Conservation (phyloP, 2,888 invertebrate genomes). For the Rhagium mordax region DNA sequence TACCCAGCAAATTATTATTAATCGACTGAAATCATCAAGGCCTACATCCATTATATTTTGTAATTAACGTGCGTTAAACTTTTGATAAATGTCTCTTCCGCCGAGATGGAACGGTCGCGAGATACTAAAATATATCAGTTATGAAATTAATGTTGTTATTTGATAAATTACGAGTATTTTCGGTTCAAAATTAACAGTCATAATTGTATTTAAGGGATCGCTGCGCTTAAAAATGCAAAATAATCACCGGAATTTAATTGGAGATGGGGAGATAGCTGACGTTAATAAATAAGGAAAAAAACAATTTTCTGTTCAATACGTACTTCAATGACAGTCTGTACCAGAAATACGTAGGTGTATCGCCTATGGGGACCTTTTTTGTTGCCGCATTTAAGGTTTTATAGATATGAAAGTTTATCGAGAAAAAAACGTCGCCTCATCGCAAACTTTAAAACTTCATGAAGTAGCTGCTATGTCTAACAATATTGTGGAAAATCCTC, state of each 20-base stretch:
- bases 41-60: not conserved
- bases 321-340: no score
- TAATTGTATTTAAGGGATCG: not conserved
- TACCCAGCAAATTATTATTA: not conserved
- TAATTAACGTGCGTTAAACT: not conserved
- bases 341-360: no score
- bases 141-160: not conserved
- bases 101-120: not conserved
- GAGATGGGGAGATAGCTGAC: not conserved
- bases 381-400: no score
- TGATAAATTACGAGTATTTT: not conserved
- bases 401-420: no score
- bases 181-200: not conserved
- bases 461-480: no score
- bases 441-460: no score
- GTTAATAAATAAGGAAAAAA: not conserved
- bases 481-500: no score
- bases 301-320: no score
- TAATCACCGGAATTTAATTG: not conserved
- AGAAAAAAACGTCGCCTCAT: no score
- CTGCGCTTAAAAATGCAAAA: not conserved
- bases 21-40: not conserved
- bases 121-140: not conserved
- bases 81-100: not conserved
- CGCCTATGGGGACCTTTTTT: no score